Percentiles rank a stretch among this genome's conserved stretches.
Conservation (phyloP, 2,797 vertebrate genomes). For the Gambelia wislizenii region DNA sequence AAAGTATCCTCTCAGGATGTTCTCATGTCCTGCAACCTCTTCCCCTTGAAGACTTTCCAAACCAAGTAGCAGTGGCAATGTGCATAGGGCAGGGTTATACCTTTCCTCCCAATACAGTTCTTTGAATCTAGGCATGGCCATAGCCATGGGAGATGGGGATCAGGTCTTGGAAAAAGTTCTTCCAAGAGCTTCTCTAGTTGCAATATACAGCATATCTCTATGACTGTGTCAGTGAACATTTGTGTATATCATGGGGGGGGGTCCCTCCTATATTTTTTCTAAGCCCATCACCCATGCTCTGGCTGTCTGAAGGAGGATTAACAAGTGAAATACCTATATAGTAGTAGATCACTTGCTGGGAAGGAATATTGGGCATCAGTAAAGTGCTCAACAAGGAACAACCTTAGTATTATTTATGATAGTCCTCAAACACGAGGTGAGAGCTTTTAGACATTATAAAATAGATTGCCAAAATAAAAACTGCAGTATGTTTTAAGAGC, state of each 20-base stretch:
- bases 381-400: neutral
- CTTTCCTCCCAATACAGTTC: no score
- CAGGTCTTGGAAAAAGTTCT: neutral
- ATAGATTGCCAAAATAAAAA: neutral
- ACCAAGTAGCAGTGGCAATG: neutral
- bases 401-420: neutral
- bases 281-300: neutral
- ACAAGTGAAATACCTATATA: neutral
- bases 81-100: neutral
- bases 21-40: neutral
- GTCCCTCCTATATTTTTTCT: neutral
- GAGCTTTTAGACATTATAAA: neutral
- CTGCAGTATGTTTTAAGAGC: neutral
- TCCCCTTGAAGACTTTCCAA: neutral
- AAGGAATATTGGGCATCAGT: neutral
- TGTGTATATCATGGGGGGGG: neutral
- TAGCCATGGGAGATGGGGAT: no score
- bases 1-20: neutral
- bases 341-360: neutral
- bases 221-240: neutral
- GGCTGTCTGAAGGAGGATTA: neutral
- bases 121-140: no score
- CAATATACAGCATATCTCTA: neutral
- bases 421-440: neutral
- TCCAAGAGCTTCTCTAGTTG: neutral